A percentile compares a stretch with the other conserved stretches of the same genome.
Conservation (phyloP, 2,113 vertebrate species). For the Neodon shergylaensis region DNA sequence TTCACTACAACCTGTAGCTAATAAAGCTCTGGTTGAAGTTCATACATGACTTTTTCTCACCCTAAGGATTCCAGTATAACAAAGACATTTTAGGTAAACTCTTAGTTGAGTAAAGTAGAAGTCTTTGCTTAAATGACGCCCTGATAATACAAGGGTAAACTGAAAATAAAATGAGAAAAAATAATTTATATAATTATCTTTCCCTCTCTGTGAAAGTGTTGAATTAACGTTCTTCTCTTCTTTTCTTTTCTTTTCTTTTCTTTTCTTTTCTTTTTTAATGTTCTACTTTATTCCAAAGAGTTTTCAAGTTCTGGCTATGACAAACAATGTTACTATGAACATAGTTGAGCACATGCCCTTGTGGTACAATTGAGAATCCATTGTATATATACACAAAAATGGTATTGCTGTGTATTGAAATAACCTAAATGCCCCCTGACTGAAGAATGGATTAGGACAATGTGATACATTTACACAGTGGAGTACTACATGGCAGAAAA, state of each 20-base stretch:
- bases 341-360: too few species aligned
- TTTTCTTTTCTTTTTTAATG: neutral
- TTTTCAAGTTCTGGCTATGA: too few species aligned
- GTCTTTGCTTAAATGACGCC: neutral
- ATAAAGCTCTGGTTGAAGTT: constrained; percentile 60
- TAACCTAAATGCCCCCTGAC: too few species aligned
- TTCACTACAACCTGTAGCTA: constrained; percentile 54
- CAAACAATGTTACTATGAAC: too few species aligned
- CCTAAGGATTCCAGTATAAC: constrained; percentile 17
- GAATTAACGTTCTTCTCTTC: neutral
- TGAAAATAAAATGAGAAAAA: constrained; percentile 22
- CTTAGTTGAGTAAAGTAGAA: constrained; percentile 29
- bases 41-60: constrained; percentile 21
- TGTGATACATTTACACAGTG: too few species aligned
- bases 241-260: neutral
- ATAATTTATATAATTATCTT: neutral
- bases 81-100: constrained; percentile 56
- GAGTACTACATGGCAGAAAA: too few species aligned
- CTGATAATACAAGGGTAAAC: neutral
- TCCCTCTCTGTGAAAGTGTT: constrained; percentile 14
- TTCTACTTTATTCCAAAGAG: neutral
- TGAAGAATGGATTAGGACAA: too few species aligned
- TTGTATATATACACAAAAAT: too few species aligned
- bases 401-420: too few species aligned
- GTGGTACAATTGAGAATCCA: too few species aligned